phyloP scores from a whole-genome alignment of 1,140 invertebrate genomes.

The Diachasma alloeum region DNA sequence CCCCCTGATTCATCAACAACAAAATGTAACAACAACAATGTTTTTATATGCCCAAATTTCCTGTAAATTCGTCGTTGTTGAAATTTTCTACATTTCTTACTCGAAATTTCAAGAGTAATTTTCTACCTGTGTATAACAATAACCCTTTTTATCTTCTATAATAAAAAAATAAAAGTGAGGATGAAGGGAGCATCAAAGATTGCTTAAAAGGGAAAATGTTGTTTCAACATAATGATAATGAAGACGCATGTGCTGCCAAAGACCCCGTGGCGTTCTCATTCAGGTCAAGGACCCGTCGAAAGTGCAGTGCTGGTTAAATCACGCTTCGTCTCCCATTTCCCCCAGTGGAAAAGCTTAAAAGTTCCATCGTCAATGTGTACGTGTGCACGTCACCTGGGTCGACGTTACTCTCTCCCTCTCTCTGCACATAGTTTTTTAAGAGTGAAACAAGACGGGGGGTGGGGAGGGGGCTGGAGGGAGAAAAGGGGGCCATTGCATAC shows the following conservation, averaged over 20 bases:
- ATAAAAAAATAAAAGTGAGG: background rate
- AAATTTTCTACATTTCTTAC: too few species aligned
- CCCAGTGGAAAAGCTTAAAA: background rate
- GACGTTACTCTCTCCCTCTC: too few species aligned
- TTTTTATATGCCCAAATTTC: too few species aligned
- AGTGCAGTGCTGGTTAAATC: conserved; percentile 30
- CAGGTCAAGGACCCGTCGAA: conserved; percentile 20
- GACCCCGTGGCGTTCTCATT: conserved; percentile 10
- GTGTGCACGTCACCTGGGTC: background rate
- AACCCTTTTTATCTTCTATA: too few species aligned
- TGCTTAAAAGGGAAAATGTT: conserved; percentile 5
- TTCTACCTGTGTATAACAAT: too few species aligned
- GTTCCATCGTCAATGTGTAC: background rate
- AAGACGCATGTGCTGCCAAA: conserved; percentile 13
- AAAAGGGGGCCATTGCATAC: background rate
- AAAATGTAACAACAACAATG: too few species aligned
- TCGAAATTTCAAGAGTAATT: too few species aligned
- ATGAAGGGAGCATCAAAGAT: background rate
- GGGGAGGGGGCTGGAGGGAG: background rate
- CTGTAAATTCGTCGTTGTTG: too few species aligned
- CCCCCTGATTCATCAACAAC: too few species aligned
- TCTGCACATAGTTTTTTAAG: background rate
- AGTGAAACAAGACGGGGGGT: background rate
- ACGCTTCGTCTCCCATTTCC: conserved; percentile 3
- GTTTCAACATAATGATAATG: conserved; percentile 20